Conservation (phyloP, 2,888 invertebrate species). For the Himalopsyche japonica region DNA sequence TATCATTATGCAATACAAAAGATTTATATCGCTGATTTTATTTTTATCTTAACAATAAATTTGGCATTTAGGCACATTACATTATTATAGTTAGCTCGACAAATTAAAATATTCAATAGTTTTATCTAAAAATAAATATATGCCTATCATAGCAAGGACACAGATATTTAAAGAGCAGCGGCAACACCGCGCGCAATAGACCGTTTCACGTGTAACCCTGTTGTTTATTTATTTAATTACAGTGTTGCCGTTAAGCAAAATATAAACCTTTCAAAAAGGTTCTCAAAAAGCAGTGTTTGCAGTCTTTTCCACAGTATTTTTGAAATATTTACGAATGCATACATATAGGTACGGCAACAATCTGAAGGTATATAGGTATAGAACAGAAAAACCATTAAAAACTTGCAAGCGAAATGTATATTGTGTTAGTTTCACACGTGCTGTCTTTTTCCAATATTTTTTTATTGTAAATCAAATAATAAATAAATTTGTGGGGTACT, state of each 20-base stretch:
- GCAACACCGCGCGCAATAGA: neutral
- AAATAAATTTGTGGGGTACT: no score
- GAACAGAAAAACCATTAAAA: no score
- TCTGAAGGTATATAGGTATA: neutral
- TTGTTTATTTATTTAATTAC: neutral
- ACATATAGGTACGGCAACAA: neutral
- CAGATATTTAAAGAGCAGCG: neutral
- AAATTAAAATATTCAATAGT: neutral
- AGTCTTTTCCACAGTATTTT: neutral
- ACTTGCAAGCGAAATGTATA: no score
- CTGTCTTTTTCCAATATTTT: no score
- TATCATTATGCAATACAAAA: no score
- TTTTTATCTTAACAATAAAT: conserved; percentile 3
- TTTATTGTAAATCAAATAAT: no score
- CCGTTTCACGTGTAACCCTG: neutral
- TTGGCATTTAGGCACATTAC: conserved; percentile 16
- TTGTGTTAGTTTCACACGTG: no score
- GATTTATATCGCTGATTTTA: neutral
- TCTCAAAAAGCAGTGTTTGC: neutral
- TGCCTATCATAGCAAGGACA: conserved; percentile 1
- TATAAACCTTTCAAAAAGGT: neutral
- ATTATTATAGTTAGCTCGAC: neutral
- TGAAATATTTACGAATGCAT: neutral
- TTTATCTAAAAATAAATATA: neutral
- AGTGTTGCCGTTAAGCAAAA: neutral